Percentiles rank a stretch among this genome's conserved stretches.
phyloP scores from a whole-genome alignment of 2,888 invertebrate genomes.

The Drosophila infuscata region DNA sequence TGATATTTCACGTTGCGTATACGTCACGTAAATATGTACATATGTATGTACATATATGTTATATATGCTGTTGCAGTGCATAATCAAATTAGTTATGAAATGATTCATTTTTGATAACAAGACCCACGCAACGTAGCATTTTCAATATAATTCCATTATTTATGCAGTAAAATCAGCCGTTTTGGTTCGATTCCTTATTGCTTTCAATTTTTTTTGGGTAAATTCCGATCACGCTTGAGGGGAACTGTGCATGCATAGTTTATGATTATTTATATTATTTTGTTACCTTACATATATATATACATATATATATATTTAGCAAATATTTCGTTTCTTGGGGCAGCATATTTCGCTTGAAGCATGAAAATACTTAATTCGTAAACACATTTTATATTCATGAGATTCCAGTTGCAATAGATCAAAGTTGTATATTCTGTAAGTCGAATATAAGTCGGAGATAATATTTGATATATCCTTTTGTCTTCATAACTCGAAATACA shows the following conservation, averaged over 20 bases:
- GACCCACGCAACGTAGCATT: constrained; percentile 1
- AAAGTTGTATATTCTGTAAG: not conserved
- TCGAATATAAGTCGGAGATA: not conserved
- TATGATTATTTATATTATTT: not conserved
- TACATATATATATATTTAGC: not conserved
- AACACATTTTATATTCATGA: not conserved
- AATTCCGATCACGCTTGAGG: not conserved
- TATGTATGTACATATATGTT: not conserved
- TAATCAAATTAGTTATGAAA: constrained; percentile 36
- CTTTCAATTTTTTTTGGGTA: not conserved
- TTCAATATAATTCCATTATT: not conserved
- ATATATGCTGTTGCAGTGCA: constrained; percentile 21
- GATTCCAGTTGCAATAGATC: not conserved
- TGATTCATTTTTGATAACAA: constrained; percentile 19
- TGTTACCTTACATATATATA: not conserved
- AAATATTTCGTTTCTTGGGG: not conserved
- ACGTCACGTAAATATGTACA: constrained; percentile 36
- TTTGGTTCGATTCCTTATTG: not conserved
- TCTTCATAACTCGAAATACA: not conserved
- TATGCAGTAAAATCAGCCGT: not conserved
- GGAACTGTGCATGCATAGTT: not conserved
- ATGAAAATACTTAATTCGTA: not conserved
- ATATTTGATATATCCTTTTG: not conserved
- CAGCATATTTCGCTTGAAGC: not conserved
- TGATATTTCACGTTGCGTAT: constrained; percentile 59